Conservation (phyloP, 2,797 vertebrate species). For the Sebastes matsubarae region DNA sequence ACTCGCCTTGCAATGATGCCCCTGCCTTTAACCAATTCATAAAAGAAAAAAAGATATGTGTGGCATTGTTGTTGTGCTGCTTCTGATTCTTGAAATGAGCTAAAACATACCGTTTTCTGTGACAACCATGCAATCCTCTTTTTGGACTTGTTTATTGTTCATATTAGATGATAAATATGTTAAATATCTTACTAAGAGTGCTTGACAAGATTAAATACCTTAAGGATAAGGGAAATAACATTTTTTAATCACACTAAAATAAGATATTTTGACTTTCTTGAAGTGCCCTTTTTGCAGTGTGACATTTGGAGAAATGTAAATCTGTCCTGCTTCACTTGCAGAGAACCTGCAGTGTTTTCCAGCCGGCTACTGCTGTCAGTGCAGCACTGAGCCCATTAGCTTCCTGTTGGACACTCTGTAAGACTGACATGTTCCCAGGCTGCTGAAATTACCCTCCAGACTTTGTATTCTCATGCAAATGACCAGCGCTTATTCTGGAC, state of each 20-base stretch:
- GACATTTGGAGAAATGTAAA: neutral
- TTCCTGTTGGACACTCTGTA: slow-evolving; percentile 34
- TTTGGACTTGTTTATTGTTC: too few species aligned
- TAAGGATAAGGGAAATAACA: neutral
- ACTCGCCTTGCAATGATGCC: neutral
- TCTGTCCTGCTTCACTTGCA: neutral
- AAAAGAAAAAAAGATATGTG: too few species aligned
- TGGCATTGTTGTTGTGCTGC: too few species aligned
- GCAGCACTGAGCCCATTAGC: slow-evolving; percentile 29
- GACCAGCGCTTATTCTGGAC: slow-evolving; percentile 9
- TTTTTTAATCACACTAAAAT: neutral
- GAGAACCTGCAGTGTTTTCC: neutral
- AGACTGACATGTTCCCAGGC: slow-evolving; percentile 43
- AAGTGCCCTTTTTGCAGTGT: neutral
- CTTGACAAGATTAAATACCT: too few species aligned
- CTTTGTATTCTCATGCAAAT: slow-evolving; percentile 59
- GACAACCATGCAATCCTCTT: too few species aligned
- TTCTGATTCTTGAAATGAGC: too few species aligned
- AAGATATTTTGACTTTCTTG: neutral
- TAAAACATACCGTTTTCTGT: too few species aligned
- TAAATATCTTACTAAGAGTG: too few species aligned
- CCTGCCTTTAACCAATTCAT: neutral
- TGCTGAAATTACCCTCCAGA: slow-evolving; percentile 46
- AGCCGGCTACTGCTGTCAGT: slow-evolving; percentile 7
- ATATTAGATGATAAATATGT: too few species aligned